Base-by-base conservation (phyloP, 2,888 invertebrate species). In the Ethmia dodecea region DNA sequence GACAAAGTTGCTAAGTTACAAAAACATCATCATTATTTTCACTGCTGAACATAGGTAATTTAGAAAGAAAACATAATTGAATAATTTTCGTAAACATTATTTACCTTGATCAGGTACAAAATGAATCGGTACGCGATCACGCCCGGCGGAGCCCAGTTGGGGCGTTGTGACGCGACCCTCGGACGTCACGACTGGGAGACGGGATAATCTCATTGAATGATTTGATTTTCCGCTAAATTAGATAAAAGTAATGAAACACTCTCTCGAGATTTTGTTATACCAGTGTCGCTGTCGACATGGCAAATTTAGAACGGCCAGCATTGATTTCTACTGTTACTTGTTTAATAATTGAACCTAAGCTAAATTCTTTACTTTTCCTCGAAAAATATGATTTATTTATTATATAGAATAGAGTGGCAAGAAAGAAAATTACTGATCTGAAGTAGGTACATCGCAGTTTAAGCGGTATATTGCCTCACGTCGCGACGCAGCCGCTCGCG, bases 141-240 rank as follows among this genome's bases (percentile, higher is more conserved):
- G n/a, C 30, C 12, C 15, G 33, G 8, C 30, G 25, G 12, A 31
- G 5, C 2, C 25, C 52, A 55, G 49, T 53, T 58, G 55, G 54
- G 11, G 26, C 26, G 26, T 26, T 6, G 11, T 6, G 11, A 12
- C 26, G 6, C 57, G 52, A 11, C 40, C n/a, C 28, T 13, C 18
- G 31, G 18, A 18, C 33, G 29, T 9, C 26, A 24, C 14, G 31
- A 42, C 12, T 62, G 63, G 66, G 68, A 65, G 60, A 45, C 49
- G 68, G 72, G 77, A 78, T 83, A 83, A 84, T 79, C 76, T 66
- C 69, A 74, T 79, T 67, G 74, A 79, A 78, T 73, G 79, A 84
- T 81, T 83, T 81, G 81, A 83, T 83, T 81, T 83, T 83, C 79
- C 76, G 72, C 76, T 74, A 83, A 84, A 84, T 83, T 83, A 74